These are phyloP conservation scores for Andrena bicolor DNA, from an alignment of 2,888 invertebrate species.

Conservation along the genomic window DNA sequence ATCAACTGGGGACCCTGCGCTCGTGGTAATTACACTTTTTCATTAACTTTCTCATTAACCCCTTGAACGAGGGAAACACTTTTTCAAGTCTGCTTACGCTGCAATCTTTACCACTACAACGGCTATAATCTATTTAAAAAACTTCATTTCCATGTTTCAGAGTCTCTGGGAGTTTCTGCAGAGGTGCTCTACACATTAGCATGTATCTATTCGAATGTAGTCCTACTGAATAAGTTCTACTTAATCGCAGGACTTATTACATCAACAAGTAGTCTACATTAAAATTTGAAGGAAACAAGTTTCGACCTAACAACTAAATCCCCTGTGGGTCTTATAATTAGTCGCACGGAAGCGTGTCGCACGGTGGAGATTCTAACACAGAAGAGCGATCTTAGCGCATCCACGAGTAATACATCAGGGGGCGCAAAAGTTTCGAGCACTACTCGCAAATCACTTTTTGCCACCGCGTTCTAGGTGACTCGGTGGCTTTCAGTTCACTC, in stretches of 20 bases:
- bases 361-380: not conserved
- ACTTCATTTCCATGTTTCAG: too few species aligned
- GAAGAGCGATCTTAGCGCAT: not conserved
- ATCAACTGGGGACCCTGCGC: not conserved
- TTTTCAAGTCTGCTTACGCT: not conserved
- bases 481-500: slow-evolving; percentile 55
- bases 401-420: not conserved
- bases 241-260: too few species aligned
- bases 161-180: too few species aligned
- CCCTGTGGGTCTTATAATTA: not conserved
- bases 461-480: not conserved
- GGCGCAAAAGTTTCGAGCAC: slow-evolving; percentile 8
- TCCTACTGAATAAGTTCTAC: too few species aligned
- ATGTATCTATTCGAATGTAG: too few species aligned
- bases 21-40: slow-evolving; percentile 11
- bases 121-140: too few species aligned
- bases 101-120: too few species aligned
- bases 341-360: not conserved
- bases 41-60: not conserved
- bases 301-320: not conserved
- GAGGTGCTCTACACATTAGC: too few species aligned
- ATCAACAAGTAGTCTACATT: not conserved
- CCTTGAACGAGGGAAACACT: not conserved
- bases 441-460: slow-evolving; percentile 52
- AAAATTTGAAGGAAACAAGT: not conserved